Base-by-base conservation (phyloP, 2,888 invertebrate genomes). In the Dastarcus helophoroides region DNA sequence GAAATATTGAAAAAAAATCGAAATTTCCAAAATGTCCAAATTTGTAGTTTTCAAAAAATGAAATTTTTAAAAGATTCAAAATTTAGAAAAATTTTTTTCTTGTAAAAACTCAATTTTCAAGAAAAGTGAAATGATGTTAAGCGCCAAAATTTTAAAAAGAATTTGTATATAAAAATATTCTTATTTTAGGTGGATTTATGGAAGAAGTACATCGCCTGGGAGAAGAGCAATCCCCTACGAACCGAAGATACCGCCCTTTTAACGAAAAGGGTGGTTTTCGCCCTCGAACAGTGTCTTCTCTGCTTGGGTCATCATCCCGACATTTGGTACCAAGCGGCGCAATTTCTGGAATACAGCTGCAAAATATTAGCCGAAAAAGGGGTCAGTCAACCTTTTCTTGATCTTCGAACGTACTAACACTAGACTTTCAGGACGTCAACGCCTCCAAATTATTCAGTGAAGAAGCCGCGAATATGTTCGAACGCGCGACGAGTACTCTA, bases 201-300 rank as follows among this genome's bases (percentile, higher is more conserved):
- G 98, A 95, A 97, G 64, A 95, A 94, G 53, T 98, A 95, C 58
- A 95, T 99, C 44, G 69, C 78, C 1, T 99, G 95, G 86, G 98
- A 99, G 63, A 85, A 95, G 34, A 78, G 81, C 14, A 99, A 99
- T 66, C 98, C 98, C 0, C 65, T 98, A 31, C 73, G 94, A 7
- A 91, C 93, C 0, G 98, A 98, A 56, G 98, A 99, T 60, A 89
- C 91, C 0, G 83, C 91, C 0, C 63, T 91, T 6, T 82, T 95
- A 6, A 93, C 94, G 0, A 77, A 89, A 30, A 68, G 97, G 40
- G 97, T 98, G 1, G 93, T 95, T 79, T 98, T 97, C 68, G 95
- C 97, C 0, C 91, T 97, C 40, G 98, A 98, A 55, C 97, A 99
- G 61, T 91, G 95, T 47, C 64, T 99, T 26, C 65, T 99, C 24